Base-by-base conservation (phyloP, 2,888 invertebrate species). In the Abrostola tripartita region DNA sequence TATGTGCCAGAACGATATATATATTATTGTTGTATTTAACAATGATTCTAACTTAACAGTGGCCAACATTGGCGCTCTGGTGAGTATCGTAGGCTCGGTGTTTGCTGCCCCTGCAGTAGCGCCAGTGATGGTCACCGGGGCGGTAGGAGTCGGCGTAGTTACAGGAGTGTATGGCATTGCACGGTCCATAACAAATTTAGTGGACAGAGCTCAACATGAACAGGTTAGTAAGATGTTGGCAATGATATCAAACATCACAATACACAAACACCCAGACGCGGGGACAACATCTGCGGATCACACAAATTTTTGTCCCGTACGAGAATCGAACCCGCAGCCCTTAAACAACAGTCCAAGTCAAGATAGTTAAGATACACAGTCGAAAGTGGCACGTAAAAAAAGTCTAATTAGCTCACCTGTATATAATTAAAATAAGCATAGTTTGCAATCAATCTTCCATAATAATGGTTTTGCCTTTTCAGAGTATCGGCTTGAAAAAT, bases 121-220 rank as follows among this genome's bases (percentile, higher is more conserved):
- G 0, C 77, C 79, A 0, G 73, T 57, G 37, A 68, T 61, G 69
- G 64, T 60, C 12, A 52, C 56, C 5, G 52, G 73, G 0, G 80
- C 81, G 0, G 9, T 81, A 8, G 80, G 73, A 5, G 75, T 80
- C 1, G 82, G 82, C 0, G 74, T 79, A 0, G 86, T 72, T 6
- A 87, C 90, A 5, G 92, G 92, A 5, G 63, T 88, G 0, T 93
- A 93, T 78, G 85, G 89, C 1, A 84, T 91, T 12, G 84, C 86
- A 4, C 79, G 92, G 5, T 90, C 91, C 9, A 74, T 85, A 24
- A 71, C 81, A 2, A 74, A 77, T 8, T 72, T 93, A n/a, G 76
- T 82, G 35, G 92, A 92, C 75, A 85, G 92, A 70, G 74, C 67
- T n/a, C 74, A 69, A 61, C 92, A 93, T 75, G 85, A 87, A 62